phyloP scores from a whole-genome alignment of 2,888 invertebrate species.

The Dendrolimus pini region DNA sequence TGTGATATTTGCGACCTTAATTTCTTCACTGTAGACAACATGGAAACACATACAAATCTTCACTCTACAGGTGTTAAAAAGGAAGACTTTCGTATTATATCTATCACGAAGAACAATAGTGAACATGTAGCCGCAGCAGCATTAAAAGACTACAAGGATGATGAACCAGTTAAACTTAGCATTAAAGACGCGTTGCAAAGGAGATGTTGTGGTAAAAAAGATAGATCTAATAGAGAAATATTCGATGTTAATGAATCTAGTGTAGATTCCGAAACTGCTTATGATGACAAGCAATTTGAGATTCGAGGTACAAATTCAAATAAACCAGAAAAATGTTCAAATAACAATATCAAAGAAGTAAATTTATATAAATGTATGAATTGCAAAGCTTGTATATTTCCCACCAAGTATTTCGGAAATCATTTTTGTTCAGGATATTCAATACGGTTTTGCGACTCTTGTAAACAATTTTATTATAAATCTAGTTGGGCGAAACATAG shows the following conservation, averaged over 20 bases:
- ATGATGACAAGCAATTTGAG: not conserved
- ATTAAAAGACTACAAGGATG: not conserved
- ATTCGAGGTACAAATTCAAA: not conserved
- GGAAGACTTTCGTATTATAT: not conserved
- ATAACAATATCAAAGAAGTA: not conserved
- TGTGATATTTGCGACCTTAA: not conserved
- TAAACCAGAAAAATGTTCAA: not conserved
- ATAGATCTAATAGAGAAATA: not conserved
- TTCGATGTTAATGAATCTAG: not conserved
- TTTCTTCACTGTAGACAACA: not conserved
- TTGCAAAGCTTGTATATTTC: not conserved
- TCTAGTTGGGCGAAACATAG: not conserved
- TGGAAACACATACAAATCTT: not conserved
- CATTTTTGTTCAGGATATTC: not conserved
- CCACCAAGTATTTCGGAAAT: not conserved
- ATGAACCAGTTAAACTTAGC: not conserved
- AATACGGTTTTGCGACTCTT: not conserved
- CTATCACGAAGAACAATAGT: not conserved
- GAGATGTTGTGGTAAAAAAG: not conserved
- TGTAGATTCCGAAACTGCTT: not conserved
- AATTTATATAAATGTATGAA: not conserved
- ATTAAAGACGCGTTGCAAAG: not conserved
- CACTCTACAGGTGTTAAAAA: not conserved
- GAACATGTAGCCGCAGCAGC: not conserved
- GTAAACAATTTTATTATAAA: not conserved